Conservation (phyloP, 2,888 invertebrate species). For the Tetragonisca angustula region DNA sequence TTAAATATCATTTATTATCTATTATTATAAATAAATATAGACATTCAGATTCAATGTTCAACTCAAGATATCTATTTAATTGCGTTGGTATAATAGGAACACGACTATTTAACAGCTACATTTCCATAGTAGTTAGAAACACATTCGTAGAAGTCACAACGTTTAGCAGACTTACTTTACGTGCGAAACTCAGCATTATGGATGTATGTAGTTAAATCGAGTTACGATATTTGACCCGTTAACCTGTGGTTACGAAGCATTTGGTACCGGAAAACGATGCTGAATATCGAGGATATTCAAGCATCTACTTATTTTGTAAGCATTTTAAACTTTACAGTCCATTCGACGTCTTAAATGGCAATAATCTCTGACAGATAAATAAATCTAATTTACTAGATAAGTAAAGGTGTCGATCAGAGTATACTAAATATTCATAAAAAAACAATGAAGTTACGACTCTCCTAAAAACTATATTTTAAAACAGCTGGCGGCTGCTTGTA, state of each 20-base stretch:
- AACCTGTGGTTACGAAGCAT: slow-evolving; percentile 55
- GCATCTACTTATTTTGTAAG: background rate
- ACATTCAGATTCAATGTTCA: background rate
- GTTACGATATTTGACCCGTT: slow-evolving; percentile 63
- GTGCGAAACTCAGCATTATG: slow-evolving; percentile 24
- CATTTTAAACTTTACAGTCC: background rate
- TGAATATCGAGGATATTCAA: slow-evolving; percentile 25
- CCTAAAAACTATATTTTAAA: background rate
- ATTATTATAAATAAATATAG: background rate
- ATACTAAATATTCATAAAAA: background rate
- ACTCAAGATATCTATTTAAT: background rate
- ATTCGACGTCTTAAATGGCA: background rate
- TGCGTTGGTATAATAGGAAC: background rate
- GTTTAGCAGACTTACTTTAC: slow-evolving; percentile 12
- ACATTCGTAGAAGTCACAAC: background rate
- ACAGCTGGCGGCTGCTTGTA: background rate
- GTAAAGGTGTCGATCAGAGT: background rate
- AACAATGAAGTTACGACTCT: background rate
- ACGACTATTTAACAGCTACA: background rate
- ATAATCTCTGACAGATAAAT: background rate
- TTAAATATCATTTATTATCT: no score
- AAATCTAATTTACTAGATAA: no score
- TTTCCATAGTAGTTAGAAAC: background rate
- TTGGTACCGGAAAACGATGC: slow-evolving; percentile 34
- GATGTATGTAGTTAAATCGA: slow-evolving; percentile 57